Evolutionary conservation across 2,113 vertebrate genomes (phyloP), one percentile per base, ranked within the genome.

Genomic region (Bungarus multicinctus): DNA sequence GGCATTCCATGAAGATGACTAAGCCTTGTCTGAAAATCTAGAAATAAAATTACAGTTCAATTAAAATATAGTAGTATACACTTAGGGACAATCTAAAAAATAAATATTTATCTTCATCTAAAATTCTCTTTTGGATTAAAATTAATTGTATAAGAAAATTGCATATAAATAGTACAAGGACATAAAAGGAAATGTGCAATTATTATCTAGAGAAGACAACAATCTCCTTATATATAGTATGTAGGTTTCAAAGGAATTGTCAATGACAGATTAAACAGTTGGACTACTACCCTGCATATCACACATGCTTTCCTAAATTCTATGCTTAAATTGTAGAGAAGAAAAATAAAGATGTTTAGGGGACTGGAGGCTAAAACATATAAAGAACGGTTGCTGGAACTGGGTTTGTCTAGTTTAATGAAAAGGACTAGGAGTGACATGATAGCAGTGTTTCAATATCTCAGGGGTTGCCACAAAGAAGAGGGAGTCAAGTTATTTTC

Each of bases 11-110:
- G 98, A 94, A 99, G 98, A 93, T 98, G 98, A 94, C 97, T 98
- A 94, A 99, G 97, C 95, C 99, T 98, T 87, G 98, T 98, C 96
- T 99, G 99, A 95, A 99, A 99, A 93, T 98, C 99, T 99, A 93
- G 4, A 96, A 96, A 95, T 90, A 95, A 81, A 60, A 91, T 47
- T 14, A 92, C 0, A 0, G 90, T 23, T 85, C n/a, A 12, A 16
- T 60, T 96, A 93, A 85, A 5, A 39, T 22, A 43, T 50, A 87
- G 25, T 58, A 20, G 7, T 25, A 23, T 60, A n/a, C 27, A 89
- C 10, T 45, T 7, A 27, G 7, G 14, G 12, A n/a, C 22, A 93
- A 90, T 20, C 27, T 85, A 57, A 58, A 30, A 57, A 34, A 57
- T 86, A 53, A 92, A 81, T 34, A 85, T 47, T 57, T 14, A 6